These are phyloP conservation scores for Celastrina argiolus DNA, from an alignment of 2,888 invertebrate genomes.

Conservation along the genomic window DNA sequence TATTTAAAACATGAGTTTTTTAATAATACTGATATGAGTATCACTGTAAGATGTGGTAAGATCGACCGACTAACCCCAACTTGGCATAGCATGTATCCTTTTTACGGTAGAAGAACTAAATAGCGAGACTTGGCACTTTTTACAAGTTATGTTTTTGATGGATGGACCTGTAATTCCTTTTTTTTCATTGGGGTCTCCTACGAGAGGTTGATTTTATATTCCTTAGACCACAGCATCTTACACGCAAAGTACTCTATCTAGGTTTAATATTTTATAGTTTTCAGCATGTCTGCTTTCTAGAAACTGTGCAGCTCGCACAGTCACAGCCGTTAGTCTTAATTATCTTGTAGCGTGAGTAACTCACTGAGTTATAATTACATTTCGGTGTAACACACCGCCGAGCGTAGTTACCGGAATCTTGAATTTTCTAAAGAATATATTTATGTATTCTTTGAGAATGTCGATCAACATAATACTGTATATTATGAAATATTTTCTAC, in stretches of 20 bases:
- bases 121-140: too few relatives aligned
- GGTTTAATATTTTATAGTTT: not conserved
- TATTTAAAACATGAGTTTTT: too few relatives aligned
- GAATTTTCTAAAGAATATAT: constrained; percentile 20
- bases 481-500: not conserved
- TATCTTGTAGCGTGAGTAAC: not conserved
- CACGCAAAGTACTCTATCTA: not conserved
- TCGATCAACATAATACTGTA: constrained; percentile 5
- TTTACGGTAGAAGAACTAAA: too few relatives aligned
- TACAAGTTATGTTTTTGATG: too few relatives aligned
- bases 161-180: too few relatives aligned
- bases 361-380: not conserved
- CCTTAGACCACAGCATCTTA: too few relatives aligned
- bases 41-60: too few relatives aligned
- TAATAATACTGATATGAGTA: too few relatives aligned
- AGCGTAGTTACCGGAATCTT: not conserved
- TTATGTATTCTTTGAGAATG: constrained; percentile 12
- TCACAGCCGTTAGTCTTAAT: not conserved
- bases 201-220: too few relatives aligned
- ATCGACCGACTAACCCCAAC: too few relatives aligned
- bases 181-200: too few relatives aligned
- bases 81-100: too few relatives aligned
- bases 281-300: not conserved
- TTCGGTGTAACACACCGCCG: not conserved
- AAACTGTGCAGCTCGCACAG: not conserved